These are phyloP conservation scores for Unio pictorum DNA, from an alignment of 2,888 invertebrate species.

Conservation along the genomic window DNA sequence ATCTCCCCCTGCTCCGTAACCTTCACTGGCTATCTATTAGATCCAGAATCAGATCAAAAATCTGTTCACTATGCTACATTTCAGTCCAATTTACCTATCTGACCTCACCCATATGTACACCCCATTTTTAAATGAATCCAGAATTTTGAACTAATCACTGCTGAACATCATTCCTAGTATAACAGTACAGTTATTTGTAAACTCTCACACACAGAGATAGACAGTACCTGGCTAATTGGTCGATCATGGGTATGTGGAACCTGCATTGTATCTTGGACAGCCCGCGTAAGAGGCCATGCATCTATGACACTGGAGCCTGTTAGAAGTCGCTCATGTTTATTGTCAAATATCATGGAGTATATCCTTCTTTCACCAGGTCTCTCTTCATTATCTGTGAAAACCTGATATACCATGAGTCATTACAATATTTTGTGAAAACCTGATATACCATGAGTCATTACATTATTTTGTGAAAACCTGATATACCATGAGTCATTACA, in stretches of 20 bases:
- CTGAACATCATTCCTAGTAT: no score
- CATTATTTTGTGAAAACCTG: constrained; percentile 61
- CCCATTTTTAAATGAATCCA: no score
- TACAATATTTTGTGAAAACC: constrained; percentile 57
- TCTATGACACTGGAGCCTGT: constrained; percentile 70
- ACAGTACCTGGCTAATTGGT: constrained; percentile 60
- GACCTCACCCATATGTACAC: no score
- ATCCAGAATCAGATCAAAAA: no score
- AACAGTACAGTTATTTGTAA: no score
- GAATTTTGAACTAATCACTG: no score
- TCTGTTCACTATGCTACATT: no score
- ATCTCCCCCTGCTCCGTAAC: no score
- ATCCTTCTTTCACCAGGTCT: constrained; percentile 69
- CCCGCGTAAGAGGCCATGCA: constrained; percentile 68
- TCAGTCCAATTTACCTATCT: no score
- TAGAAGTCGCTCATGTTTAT: constrained; percentile 66
- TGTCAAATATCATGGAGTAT: constrained; percentile 68
- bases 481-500: not conserved
- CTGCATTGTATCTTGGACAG: constrained; percentile 68
- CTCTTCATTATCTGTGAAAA: constrained; percentile 70
- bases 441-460: constrained; percentile 14
- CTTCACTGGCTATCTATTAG: no score
- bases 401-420: constrained; percentile 35
- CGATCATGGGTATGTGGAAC: constrained; percentile 69
- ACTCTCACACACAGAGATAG: no score